phyloP scores from a whole-genome alignment of 2,888 invertebrate species.

The Periphyllus acericola region DNA sequence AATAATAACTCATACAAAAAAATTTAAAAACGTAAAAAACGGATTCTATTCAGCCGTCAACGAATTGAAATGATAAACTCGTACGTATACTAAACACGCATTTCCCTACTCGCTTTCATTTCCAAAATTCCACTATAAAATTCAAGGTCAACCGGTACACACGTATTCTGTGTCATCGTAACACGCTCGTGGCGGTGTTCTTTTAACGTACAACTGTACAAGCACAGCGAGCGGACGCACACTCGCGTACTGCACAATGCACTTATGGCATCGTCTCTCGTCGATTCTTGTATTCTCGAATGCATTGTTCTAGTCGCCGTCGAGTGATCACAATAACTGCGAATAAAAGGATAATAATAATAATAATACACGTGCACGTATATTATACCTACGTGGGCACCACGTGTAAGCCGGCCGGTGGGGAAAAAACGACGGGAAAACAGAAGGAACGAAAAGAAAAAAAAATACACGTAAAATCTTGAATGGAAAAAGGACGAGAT shows the following conservation, averaged over 20 bases:
- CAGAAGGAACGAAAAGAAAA: neutral
- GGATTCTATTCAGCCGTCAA: slow-evolving; percentile 14
- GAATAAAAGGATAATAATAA: slow-evolving; percentile 9
- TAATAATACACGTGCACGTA: neutral
- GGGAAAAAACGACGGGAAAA: neutral
- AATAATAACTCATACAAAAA: neutral
- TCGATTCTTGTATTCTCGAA: neutral
- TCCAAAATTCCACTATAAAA: slow-evolving; percentile 55
- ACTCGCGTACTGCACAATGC: slow-evolving; percentile 1
- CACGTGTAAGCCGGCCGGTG: neutral
- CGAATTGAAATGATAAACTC: slow-evolving; percentile 13
- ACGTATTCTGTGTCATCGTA: slow-evolving; percentile 37
- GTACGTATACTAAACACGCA: neutral
- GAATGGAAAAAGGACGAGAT: neutral
- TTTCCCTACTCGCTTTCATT: slow-evolving; percentile 50
- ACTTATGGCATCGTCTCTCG: slow-evolving; percentile 21
- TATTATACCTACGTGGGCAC: neutral
- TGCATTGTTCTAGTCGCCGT: slow-evolving; percentile 18
- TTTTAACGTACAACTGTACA: neutral
- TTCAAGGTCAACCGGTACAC: slow-evolving; percentile 41
- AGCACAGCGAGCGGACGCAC: neutral
- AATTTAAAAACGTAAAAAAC: neutral
- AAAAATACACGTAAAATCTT: no score
- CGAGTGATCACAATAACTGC: neutral
- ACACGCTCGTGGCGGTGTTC: slow-evolving; percentile 20